Conservation (phyloP, 2,797 vertebrate genomes). For the Lutjanus campechanus region DNA sequence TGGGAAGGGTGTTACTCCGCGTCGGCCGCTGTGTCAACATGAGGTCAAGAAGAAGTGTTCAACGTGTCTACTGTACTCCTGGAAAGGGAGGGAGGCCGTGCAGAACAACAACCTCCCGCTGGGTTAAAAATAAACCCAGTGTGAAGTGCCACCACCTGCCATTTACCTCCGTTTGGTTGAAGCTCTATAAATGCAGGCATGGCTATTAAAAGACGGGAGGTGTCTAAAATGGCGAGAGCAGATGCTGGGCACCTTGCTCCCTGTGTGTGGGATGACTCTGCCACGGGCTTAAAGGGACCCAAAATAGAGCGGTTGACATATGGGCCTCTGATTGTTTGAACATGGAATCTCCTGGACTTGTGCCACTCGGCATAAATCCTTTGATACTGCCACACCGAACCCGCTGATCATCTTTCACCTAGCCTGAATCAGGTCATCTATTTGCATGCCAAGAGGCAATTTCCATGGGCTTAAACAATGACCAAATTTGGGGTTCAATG, state of each 20-base stretch:
- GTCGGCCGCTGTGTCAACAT: slow-evolving; percentile 77
- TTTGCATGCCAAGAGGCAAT: slow-evolving; percentile 76
- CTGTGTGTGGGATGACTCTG: slow-evolving; percentile 78
- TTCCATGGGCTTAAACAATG: slow-evolving; percentile 75
- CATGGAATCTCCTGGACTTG: slow-evolving; percentile 83
- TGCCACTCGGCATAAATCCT: slow-evolving; percentile 83
- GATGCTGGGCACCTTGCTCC: slow-evolving; percentile 86
- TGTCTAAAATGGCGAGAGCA: slow-evolving; percentile 84
- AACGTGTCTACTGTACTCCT: slow-evolving; percentile 71
- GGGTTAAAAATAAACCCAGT: slow-evolving; percentile 83
- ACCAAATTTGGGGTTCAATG: slow-evolving; percentile 76
- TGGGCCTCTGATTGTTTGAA: slow-evolving; percentile 88
- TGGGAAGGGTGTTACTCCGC: slow-evolving; percentile 64
- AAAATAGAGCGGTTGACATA: slow-evolving; percentile 87
- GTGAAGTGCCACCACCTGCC: slow-evolving; percentile 84
- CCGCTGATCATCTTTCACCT: slow-evolving; percentile 80
- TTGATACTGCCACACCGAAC: slow-evolving; percentile 74
- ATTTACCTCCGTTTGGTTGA: slow-evolving; percentile 79
- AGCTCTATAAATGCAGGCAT: slow-evolving; percentile 79
- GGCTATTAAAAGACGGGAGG: slow-evolving; percentile 84
- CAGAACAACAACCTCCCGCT: slow-evolving; percentile 71
- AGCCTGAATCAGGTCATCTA: slow-evolving; percentile 70
- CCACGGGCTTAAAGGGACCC: slow-evolving; percentile 78
- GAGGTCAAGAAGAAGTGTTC: slow-evolving; percentile 79
- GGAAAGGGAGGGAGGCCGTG: slow-evolving; percentile 23